A percentile compares a stretch with the other conserved stretches of the same genome.
These are phyloP conservation scores for Chaetorhynchus papuensis DNA, from an alignment of 2,113 vertebrate species.

Conservation along the genomic window DNA sequence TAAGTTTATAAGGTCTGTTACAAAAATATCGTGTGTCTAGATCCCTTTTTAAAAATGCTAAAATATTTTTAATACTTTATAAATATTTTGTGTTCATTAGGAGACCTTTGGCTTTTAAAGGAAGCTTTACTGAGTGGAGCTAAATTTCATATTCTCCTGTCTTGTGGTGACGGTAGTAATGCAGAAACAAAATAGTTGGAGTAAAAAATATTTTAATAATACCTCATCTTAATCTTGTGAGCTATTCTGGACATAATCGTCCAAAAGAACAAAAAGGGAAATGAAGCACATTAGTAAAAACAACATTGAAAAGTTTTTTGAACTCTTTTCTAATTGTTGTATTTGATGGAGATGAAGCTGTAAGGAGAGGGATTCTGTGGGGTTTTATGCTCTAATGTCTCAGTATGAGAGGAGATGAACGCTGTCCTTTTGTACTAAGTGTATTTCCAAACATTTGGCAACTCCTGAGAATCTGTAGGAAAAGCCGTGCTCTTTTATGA, in stretches of 20 bases:
- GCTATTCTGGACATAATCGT: not conserved
- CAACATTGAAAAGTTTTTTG: not conserved
- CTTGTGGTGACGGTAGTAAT: slow-evolving; percentile 5
- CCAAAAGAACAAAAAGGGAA: not conserved
- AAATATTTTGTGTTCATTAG: not conserved
- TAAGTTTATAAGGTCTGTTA: not conserved
- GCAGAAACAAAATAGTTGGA: slow-evolving; percentile 29
- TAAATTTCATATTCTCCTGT: not conserved
- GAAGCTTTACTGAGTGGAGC: not conserved
- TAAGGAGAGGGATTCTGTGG: not conserved
- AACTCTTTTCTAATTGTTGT: not conserved
- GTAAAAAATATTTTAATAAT: slow-evolving; percentile 14
- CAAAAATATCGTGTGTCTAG: fast-evolving
- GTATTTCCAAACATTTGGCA: not conserved
- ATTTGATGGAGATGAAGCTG: not conserved
- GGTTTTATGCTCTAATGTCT: not conserved
- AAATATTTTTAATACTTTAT: not conserved
- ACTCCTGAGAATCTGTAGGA: not conserved
- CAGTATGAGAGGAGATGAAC: not conserved
- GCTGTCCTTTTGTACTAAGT: not conserved
- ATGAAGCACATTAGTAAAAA: not conserved
- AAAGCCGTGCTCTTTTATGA: not conserved
- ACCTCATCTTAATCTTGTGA: not conserved
- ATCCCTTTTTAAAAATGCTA: not conserved
- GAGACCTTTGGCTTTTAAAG: not conserved